A percentile compares a stretch with the other conserved stretches of the same genome.
Conservation (phyloP, 2,888 invertebrate genomes). For the Watsonalla binaria region DNA sequence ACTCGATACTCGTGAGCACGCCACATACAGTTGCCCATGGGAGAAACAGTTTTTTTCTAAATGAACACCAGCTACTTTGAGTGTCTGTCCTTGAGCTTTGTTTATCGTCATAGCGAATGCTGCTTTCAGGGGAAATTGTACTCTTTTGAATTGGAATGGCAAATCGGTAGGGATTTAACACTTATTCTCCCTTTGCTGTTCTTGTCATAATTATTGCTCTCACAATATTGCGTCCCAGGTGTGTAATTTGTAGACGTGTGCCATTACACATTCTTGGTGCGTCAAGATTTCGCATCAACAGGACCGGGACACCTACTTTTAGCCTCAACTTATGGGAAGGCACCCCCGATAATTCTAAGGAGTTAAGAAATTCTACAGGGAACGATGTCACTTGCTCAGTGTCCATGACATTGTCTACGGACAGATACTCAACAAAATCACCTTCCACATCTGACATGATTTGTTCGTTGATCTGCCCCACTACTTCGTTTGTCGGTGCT, state of each 20-base stretch:
- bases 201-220: slow-evolving; percentile 17
- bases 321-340: slow-evolving; percentile 22
- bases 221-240: slow-evolving; percentile 14
- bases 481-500: too few species aligned
- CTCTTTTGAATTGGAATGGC: slow-evolving; percentile 14
- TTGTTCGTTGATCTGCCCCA: too few species aligned
- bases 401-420: not conserved
- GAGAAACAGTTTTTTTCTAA: too few species aligned
- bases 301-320: slow-evolving; percentile 25
- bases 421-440: not conserved
- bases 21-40: too few species aligned
- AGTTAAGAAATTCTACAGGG: not conserved
- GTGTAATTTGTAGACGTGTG: slow-evolving; percentile 8
- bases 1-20: too few species aligned
- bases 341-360: slow-evolving; percentile 7
- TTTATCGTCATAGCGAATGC: not conserved
- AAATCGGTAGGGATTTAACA: slow-evolving; percentile 15
- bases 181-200: slow-evolving; percentile 15
- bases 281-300: slow-evolving; percentile 24
- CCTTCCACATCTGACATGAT: not conserved
- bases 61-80: slow-evolving; percentile 7
- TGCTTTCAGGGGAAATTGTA: slow-evolving; percentile 13
- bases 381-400: not conserved
- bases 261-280: slow-evolving; percentile 20
- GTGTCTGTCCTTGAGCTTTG: slow-evolving; percentile 14